Evolutionary conservation across 2,888 invertebrate species (phyloP).

Genomic region (Drosophila antonietae): DNA sequence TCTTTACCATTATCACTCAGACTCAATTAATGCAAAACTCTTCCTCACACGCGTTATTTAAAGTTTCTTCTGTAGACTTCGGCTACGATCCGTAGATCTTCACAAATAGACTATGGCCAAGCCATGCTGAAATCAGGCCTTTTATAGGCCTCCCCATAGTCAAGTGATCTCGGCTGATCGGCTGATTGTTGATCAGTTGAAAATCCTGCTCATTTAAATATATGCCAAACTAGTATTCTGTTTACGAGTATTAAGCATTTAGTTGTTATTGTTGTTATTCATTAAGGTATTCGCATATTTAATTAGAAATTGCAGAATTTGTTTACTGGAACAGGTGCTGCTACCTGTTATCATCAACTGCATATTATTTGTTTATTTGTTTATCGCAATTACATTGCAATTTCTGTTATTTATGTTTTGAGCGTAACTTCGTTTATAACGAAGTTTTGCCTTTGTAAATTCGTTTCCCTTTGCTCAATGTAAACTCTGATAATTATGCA

Average conservation of each 20-base stretch:
- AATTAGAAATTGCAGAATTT: slow-evolving; percentile 56
- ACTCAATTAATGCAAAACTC: slow-evolving; percentile 66
- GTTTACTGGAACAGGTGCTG: slow-evolving; percentile 66
- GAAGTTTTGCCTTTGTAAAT: slow-evolving; percentile 35
- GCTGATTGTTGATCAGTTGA: slow-evolving; percentile 51
- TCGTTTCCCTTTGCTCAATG: slow-evolving; percentile 7
- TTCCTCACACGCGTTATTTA: slow-evolving; percentile 63
- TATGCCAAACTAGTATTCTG: slow-evolving; percentile 82
- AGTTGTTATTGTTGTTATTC: slow-evolving; percentile 31
- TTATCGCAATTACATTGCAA: slow-evolving; percentile 23
- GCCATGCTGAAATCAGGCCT: slow-evolving; percentile 43
- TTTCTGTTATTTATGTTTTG: not conserved
- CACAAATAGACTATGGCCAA: slow-evolving; percentile 56
- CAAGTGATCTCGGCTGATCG: slow-evolving; percentile 5
- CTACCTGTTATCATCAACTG: slow-evolving; percentile 32
- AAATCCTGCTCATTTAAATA: slow-evolving; percentile 83
- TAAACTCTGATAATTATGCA: slow-evolving; percentile 32
- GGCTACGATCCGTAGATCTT: slow-evolving; percentile 58
- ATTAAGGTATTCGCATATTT: slow-evolving; percentile 50
- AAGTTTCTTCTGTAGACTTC: slow-evolving; percentile 4
- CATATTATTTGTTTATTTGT: slow-evolving; percentile 29
- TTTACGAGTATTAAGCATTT: slow-evolving; percentile 67
- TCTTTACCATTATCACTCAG: slow-evolving; percentile 82
- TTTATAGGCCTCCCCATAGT: slow-evolving; percentile 64
- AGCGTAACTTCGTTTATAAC: not conserved